Evolutionary conservation across 1,140 invertebrate species (phyloP).

Genomic region (Sarcophaga peregrina): DNA sequence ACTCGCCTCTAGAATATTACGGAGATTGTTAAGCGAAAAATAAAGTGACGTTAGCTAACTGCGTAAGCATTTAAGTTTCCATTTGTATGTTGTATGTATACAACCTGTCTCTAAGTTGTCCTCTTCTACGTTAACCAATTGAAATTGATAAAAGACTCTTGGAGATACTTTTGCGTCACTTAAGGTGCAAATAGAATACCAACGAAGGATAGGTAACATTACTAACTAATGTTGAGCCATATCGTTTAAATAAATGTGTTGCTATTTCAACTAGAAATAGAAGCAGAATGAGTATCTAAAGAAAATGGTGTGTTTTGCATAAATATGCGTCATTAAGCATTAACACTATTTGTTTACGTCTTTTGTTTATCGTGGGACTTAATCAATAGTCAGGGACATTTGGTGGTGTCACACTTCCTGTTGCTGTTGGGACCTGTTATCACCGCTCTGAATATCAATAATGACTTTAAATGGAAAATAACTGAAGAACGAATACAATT

Average conservation of each 20-base stretch:
- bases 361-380: conserved; percentile 36
- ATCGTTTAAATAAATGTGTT: neutral
- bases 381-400: conserved; percentile 39
- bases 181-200: neutral
- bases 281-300: neutral
- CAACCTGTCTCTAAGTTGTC: too few species aligned
- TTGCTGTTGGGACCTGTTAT: conserved; percentile 7
- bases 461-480: neutral
- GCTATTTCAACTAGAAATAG: neutral
- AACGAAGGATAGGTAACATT: too few species aligned
- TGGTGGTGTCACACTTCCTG: conserved; percentile 39
- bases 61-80: neutral
- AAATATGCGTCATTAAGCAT: conserved; percentile 41
- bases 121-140: neutral
- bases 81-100: too few species aligned
- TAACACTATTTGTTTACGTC: conserved; percentile 40
- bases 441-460: neutral
- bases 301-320: conserved; percentile 30
- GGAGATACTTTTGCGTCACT: neutral
- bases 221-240: neutral
- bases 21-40: neutral
- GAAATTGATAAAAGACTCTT: neutral
- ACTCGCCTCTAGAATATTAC: neutral
- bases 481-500: conserved; percentile 22
- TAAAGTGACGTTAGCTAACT: neutral